Conservation (phyloP, 2,888 invertebrate genomes). For the Hoplodrina blanda region DNA sequence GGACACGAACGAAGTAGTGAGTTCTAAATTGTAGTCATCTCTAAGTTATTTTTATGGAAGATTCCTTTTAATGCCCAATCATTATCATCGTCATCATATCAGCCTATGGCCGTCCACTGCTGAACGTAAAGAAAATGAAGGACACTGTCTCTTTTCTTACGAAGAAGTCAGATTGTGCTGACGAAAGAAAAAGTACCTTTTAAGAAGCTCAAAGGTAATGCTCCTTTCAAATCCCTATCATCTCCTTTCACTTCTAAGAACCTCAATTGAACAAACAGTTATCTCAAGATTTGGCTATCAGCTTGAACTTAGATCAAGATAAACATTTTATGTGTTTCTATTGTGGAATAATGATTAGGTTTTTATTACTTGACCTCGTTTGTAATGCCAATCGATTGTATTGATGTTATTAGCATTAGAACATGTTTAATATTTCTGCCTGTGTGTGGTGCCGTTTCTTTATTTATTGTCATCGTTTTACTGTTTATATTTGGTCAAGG, state of each 20-base stretch:
- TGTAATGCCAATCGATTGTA: slow-evolving; percentile 51
- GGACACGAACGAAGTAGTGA: too few relatives aligned
- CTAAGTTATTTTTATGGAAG: background rate
- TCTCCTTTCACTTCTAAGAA: slow-evolving; percentile 46
- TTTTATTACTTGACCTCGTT: slow-evolving; percentile 58
- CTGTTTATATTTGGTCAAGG: slow-evolving; percentile 18
- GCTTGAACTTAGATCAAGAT: slow-evolving; percentile 48
- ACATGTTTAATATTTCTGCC: slow-evolving; percentile 20
- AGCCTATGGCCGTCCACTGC: too few relatives aligned
- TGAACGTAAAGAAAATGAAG: too few relatives aligned
- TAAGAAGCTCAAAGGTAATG: too few relatives aligned
- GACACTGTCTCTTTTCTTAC: too few relatives aligned
- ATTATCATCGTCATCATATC: too few relatives aligned
- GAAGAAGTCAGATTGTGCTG: too few relatives aligned
- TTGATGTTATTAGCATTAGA: slow-evolving; percentile 36
- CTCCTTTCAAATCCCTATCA: slow-evolving; percentile 25
- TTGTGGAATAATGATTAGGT: slow-evolving; percentile 55
- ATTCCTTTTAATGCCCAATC: background rate
- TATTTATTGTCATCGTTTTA: slow-evolving; percentile 4
- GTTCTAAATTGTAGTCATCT: background rate
- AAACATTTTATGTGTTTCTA: slow-evolving; percentile 44
- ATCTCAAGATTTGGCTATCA: slow-evolving; percentile 55
- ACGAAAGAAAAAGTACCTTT: too few relatives aligned
- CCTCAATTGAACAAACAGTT: slow-evolving; percentile 45
- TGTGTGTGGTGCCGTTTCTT: slow-evolving; percentile 21